phyloP scores from a whole-genome alignment of 2,888 invertebrate genomes.

The Nymphalis polychloros region DNA sequence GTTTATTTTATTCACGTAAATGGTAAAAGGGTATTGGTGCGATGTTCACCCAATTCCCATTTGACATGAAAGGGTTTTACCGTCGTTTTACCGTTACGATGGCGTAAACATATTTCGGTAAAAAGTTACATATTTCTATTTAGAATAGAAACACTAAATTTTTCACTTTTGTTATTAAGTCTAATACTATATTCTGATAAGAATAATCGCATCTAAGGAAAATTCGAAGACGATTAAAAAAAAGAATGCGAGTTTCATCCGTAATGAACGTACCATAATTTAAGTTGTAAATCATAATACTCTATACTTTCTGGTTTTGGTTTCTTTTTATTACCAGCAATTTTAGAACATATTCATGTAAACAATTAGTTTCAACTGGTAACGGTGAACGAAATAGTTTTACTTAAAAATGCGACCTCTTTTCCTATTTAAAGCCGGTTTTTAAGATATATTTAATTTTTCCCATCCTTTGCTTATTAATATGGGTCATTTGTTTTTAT shows the following conservation, averaged over 20 bases:
- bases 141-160: too few relatives aligned
- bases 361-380: not conserved
- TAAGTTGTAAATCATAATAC: too few relatives aligned
- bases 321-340: too few relatives aligned
- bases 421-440: slow-evolving; percentile 5
- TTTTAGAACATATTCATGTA: too few relatives aligned
- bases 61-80: slow-evolving; percentile 35
- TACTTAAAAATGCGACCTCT: not conserved
- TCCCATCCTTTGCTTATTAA: not conserved
- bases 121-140: not conserved
- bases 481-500: slow-evolving; percentile 11
- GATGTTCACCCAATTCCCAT: slow-evolving; percentile 33
- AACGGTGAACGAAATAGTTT: not conserved
- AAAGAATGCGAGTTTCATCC: too few relatives aligned
- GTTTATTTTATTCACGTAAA: slow-evolving; percentile 46
- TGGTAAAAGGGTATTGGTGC: slow-evolving; percentile 37
- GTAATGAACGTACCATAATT: too few relatives aligned
- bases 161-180: too few relatives aligned
- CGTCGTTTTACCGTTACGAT: slow-evolving; percentile 30
- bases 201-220: too few relatives aligned
- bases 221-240: too few relatives aligned
- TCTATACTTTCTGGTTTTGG: too few relatives aligned
- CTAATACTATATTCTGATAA: too few relatives aligned
- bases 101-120: slow-evolving; percentile 9
- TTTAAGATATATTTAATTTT: not conserved